Conservation (phyloP, 2,888 invertebrate genomes). For the Callosobruchus maculatus region DNA sequence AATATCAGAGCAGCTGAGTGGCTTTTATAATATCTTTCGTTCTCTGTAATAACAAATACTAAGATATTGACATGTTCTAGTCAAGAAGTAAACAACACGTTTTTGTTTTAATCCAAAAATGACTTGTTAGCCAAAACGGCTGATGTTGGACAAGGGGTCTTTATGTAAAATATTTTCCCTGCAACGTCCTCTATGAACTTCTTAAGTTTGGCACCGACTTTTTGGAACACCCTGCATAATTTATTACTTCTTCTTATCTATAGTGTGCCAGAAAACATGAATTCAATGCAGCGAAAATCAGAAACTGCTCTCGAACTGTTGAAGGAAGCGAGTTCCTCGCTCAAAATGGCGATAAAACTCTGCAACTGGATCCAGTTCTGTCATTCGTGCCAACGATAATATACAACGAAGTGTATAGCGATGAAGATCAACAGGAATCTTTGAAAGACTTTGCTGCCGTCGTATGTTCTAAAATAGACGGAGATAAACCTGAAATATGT, state of each 20-base stretch:
- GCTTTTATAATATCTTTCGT: no score
- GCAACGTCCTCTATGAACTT: no score
- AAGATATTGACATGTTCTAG: no score
- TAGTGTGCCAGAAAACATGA: constrained; percentile 17
- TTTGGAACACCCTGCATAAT: no score
- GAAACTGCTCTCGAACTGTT: constrained; percentile 7
- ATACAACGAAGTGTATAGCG: constrained; percentile 40
- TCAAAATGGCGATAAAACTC: constrained; percentile 19
- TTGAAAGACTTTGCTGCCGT: constrained; percentile 26
- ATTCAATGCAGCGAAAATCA: constrained; percentile 9
- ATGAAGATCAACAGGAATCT: constrained; percentile 18
- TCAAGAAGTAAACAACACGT: no score
- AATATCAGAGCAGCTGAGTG: no score
- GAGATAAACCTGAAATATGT: constrained; percentile 19
- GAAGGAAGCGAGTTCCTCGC: constrained; percentile 18
- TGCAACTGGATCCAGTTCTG: constrained; percentile 35
- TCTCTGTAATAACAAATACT: no score
- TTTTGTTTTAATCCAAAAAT: no score
- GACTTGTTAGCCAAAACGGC: no score
- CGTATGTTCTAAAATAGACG: constrained; percentile 22
- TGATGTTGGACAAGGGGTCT: no score
- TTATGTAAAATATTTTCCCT: no score
- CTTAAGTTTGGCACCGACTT: no score
- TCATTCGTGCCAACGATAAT: constrained; percentile 48
- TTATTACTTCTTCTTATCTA: constrained; percentile 5